phyloP scores from a whole-genome alignment of 2,888 invertebrate genomes.

The Corbicula japonica region DNA sequence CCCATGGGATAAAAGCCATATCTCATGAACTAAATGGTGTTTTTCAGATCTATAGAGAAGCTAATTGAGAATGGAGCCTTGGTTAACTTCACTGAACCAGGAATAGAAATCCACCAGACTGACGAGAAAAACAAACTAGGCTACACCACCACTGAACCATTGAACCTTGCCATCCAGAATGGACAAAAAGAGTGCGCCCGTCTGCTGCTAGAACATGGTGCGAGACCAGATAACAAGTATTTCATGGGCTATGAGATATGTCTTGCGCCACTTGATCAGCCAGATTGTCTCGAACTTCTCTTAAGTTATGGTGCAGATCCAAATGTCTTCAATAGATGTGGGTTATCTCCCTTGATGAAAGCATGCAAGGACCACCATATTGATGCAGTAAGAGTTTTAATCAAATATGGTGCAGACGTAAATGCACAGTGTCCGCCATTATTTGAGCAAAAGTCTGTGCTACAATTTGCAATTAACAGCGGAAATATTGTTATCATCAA shows the following conservation, averaged over 20 bases:
- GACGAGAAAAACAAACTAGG: conserved; percentile 78
- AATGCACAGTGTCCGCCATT: conserved; percentile 95
- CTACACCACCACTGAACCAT: conserved; percentile 91
- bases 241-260: conserved; percentile 97
- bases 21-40: no score
- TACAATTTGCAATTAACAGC: conserved; percentile 95
- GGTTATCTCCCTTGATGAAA: conserved; percentile 96
- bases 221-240: conserved; percentile 96
- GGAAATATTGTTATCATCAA: conserved; percentile 91
- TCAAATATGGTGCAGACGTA: conserved; percentile 94
- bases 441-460: conserved; percentile 94
- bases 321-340: conserved; percentile 94
- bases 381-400: conserved; percentile 88
- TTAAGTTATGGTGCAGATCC: conserved; percentile 95
- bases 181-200: conserved; percentile 90
- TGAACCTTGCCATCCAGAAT: conserved; percentile 95
- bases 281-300: conserved; percentile 93
- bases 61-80: conserved; percentile 92
- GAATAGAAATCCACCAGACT: conserved; percentile 88
- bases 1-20: no score
- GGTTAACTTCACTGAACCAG: conserved; percentile 92
- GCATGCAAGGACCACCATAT: conserved; percentile 89
- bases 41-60: conserved; percentile 86
- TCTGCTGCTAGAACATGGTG: conserved; percentile 93
- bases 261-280: conserved; percentile 92